These are phyloP conservation scores for Asbolus verrucosus DNA, from an alignment of 1,140 invertebrate genomes.

Conservation along the genomic window DNA sequence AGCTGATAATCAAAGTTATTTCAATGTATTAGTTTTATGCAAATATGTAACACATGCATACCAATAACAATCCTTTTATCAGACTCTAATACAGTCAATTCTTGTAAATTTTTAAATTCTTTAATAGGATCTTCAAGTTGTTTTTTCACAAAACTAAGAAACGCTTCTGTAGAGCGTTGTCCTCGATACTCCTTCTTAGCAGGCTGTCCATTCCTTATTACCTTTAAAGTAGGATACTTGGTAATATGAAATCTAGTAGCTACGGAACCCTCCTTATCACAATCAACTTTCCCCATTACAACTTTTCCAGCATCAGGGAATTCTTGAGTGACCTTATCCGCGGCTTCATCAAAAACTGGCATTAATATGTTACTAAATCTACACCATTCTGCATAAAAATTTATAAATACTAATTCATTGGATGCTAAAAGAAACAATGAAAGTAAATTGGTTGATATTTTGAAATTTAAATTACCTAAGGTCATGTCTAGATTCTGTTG, in stretches of 20 bases:
- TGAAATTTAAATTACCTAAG: constrained; percentile 72
- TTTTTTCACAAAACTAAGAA: constrained; percentile 88
- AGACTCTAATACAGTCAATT: constrained; percentile 84
- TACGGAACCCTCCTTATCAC: constrained; percentile 88
- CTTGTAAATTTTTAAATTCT: constrained; percentile 80
- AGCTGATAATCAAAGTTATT: no score
- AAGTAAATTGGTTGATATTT: constrained; percentile 10
- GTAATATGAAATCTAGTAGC: constrained; percentile 94
- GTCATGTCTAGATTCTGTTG: constrained; percentile 84
- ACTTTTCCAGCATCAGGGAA: constrained; percentile 87
- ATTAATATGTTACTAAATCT: constrained; percentile 94
- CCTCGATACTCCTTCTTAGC: constrained; percentile 96
- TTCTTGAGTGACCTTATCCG: constrained; percentile 84
- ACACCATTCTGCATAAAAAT: constrained; percentile 99
- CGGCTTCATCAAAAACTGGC: constrained; percentile 97
- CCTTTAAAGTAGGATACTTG: constrained; percentile 98
- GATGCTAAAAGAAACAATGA: constrained; percentile 76
- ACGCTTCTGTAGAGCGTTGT: constrained; percentile 84
- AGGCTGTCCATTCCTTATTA: constrained; percentile 94
- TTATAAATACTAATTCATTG: constrained; percentile 97
- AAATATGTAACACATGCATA: constrained; percentile 47
- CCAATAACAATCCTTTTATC: constrained; percentile 94
- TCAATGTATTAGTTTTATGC: no score
- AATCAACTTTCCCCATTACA: constrained; percentile 97
- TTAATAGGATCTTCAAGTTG: constrained; percentile 92